phyloP scores from a whole-genome alignment of 2,113 vertebrate species.

The Thalassoma bifasciatum region DNA sequence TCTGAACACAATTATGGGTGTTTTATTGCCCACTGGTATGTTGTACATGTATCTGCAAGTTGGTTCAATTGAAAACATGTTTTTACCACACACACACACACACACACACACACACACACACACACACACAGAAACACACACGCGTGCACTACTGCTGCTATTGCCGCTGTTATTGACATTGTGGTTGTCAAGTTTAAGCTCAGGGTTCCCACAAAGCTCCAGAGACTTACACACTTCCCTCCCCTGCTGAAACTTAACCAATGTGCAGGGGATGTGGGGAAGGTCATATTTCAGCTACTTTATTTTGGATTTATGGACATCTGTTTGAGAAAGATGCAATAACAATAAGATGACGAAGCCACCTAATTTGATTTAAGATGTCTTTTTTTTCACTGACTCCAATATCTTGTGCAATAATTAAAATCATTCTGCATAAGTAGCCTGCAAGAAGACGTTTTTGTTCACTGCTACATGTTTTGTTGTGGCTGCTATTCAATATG shows the following conservation, averaged over 20 bases:
- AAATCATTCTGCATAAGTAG: no score
- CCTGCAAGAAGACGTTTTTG: no score
- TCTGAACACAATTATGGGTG: not conserved
- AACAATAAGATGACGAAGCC: not conserved
- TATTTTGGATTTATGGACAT: not conserved
- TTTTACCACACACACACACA: not conserved
- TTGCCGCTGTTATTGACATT: slow-evolving; percentile 6
- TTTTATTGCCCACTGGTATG: slow-evolving; percentile 17
- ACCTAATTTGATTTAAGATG: no score
- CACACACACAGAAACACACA: not conserved
- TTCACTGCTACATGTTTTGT: no score
- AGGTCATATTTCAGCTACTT: not conserved
- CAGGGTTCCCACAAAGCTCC: not conserved
- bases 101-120: no score
- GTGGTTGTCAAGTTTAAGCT: not conserved
- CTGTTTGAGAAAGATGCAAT: not conserved
- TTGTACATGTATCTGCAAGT: slow-evolving; percentile 17
- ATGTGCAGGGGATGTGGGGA: not conserved
- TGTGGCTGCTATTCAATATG: not conserved
- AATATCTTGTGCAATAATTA: no score
- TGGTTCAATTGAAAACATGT: not conserved
- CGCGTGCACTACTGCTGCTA: no score
- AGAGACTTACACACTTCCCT: not conserved
- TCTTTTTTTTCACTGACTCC: no score
- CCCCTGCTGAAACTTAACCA: not conserved